Percentiles rank a stretch among this genome's conserved stretches.
Conservation (phyloP, 2,113 vertebrate genomes). For the Proterorhinus semilunaris region DNA sequence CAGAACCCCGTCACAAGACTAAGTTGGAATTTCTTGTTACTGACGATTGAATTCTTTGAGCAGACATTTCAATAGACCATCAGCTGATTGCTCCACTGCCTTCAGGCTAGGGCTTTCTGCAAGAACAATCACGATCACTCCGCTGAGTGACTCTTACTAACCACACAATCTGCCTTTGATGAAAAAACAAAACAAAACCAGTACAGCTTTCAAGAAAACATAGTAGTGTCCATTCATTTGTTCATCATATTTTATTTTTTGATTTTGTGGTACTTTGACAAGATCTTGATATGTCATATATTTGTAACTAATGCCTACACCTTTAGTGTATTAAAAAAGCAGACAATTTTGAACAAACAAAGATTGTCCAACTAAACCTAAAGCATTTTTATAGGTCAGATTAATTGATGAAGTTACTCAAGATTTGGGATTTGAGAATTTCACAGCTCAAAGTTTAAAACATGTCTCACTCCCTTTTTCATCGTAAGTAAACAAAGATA, state of each 20-base stretch:
- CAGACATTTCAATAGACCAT: constrained; percentile 30
- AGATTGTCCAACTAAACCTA: no score
- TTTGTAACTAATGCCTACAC: not conserved
- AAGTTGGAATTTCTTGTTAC: not conserved
- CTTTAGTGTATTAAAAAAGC: no score
- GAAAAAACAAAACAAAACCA: not conserved
- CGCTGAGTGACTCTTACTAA: not conserved
- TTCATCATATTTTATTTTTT: not conserved
- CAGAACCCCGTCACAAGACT: not conserved
- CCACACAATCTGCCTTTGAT: not conserved
- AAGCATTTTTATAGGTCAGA: no score
- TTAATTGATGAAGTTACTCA: no score
- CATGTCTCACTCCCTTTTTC: no score
- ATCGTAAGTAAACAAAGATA: no score
- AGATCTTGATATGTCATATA: not conserved
- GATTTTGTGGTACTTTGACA: not conserved
- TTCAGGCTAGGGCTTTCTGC: constrained; percentile 9
- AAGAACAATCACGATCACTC: constrained; percentile 13
- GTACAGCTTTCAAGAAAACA: not conserved
- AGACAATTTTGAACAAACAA: no score
- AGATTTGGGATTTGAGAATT: no score
- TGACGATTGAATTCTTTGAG: constrained; percentile 31
- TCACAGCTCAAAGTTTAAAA: no score
- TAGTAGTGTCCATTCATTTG: not conserved
- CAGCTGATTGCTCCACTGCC: constrained; percentile 37